Conservation (phyloP, 2,888 invertebrate genomes). For the Agrilus mali region DNA sequence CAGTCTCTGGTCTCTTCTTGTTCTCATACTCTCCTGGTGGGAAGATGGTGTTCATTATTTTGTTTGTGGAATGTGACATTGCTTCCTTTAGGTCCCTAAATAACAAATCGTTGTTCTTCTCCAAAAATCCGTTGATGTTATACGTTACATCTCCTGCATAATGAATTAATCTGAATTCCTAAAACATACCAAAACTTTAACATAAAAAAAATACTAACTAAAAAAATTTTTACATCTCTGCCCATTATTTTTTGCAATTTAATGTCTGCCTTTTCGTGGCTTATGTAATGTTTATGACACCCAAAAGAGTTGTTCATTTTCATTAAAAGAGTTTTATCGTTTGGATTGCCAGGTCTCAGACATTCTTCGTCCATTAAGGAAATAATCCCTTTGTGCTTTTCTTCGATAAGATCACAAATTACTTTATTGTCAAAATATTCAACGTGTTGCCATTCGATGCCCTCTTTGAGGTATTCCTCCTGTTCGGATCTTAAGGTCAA, state of each 20-base stretch:
- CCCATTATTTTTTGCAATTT: conserved; percentile 75
- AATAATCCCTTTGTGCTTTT: conserved; percentile 75
- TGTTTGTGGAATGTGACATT: conserved; percentile 60
- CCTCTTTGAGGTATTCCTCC: conserved; percentile 82
- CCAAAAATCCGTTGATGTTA: conserved; percentile 73
- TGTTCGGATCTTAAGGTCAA: conserved; percentile 84
- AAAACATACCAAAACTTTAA: conserved; percentile 16
- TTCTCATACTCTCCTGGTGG: conserved; percentile 51
- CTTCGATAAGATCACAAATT: conserved; percentile 86
- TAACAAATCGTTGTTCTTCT: conserved; percentile 87
- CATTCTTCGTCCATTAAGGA: conserved; percentile 86
- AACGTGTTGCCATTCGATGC: conserved; percentile 83
- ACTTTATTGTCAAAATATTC: conserved; percentile 88
- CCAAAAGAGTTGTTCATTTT: conserved; percentile 65
- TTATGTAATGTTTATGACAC: conserved; percentile 70
- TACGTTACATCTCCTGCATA: conserved; percentile 92
- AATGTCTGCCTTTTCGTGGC: conserved; percentile 65
- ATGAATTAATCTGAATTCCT: conserved; percentile 83
- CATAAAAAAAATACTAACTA: neutral
- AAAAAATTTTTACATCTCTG: conserved; percentile 54
- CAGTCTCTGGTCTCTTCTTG: conserved; percentile 81
- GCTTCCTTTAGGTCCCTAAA: conserved; percentile 79
- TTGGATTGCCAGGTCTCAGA: conserved; percentile 76
- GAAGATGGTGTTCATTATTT: conserved; percentile 49
- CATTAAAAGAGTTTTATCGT: conserved; percentile 67